Percentiles rank a stretch among this genome's conserved stretches.
Evolutionary conservation across 2,888 invertebrate genomes (phyloP).

Genomic region (Zele albiditarsus): DNA sequence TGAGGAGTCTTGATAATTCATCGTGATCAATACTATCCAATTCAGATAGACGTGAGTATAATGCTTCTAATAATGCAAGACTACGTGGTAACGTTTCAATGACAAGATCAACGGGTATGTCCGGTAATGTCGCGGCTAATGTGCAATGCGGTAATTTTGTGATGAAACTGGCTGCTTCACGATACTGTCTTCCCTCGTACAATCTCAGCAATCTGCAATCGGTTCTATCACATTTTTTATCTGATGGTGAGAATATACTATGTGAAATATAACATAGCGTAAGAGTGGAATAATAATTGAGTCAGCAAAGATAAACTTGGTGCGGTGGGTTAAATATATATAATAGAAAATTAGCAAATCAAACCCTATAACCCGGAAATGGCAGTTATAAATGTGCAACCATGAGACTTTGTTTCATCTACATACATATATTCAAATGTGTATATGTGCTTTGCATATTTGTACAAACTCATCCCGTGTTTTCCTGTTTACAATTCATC

Average conservation of each 20-base stretch:
- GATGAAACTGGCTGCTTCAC: slow-evolving; percentile 92
- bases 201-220: slow-evolving; percentile 79
- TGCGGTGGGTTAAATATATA: neutral
- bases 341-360: slow-evolving; percentile 28
- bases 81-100: slow-evolving; percentile 93
- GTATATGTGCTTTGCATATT: slow-evolving; percentile 28
- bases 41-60: slow-evolving; percentile 74
- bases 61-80: slow-evolving; percentile 88
- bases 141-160: slow-evolving; percentile 86
- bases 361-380: slow-evolving; percentile 18
- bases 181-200: slow-evolving; percentile 90
- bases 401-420: slow-evolving; percentile 21
- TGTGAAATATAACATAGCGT: neutral
- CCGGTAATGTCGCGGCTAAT: slow-evolving; percentile 83
- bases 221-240: slow-evolving; percentile 1
- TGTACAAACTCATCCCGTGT: slow-evolving; percentile 25
- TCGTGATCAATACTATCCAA: slow-evolving; percentile 57
- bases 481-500: slow-evolving; percentile 29
- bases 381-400: slow-evolving; percentile 29
- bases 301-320: slow-evolving; percentile 4
- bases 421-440: slow-evolving; percentile 13
- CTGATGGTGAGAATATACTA: neutral
- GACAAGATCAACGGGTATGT: slow-evolving; percentile 89
- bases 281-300: slow-evolving; percentile 19
- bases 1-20: slow-evolving; percentile 69